Evolutionary conservation across 2,113 vertebrate species (phyloP), one percentile per base, ranked within the genome.

Genomic region (Bujurquina vittata): DNA sequence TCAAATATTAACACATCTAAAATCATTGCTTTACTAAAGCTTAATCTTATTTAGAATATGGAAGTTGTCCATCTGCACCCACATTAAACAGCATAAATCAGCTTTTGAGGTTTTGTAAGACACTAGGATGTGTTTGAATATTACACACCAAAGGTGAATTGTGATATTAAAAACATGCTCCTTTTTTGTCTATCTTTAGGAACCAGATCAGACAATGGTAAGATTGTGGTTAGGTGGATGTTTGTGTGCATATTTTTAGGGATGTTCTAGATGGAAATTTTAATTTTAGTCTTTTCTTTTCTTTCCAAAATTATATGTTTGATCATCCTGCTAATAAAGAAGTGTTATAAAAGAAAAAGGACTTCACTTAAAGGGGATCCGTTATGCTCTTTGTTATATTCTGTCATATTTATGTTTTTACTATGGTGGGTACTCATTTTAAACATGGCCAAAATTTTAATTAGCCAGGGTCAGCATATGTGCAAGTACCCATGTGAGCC

Each of bases 131-230:
- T 77, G 2, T 54, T 9, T 56, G 18, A 72, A 31, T 77, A 1
- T 83, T n/a, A 23, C 23, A 59, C 11, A 29, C 7, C 33, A 17
- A 43, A 74, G 37, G 26, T 80, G 20, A 58, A 75, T 49, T 72
- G 18, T 90, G 52, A 72, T 54, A 35, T 75, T 91, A 95, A 94
- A 76, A 69, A 61, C 95, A 56, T 87, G 84, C 80, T 82, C 84
- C 86, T 84, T 91, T 77, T 95, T 94, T 96, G 90, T 96, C 92
- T 95, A 94, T 95, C 92, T 96, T 94, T 97, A 97, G 97, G 96
- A 94, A 95, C 96, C 95, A 94, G 96, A 86, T 96, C 96, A 95
- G 96, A 97, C 94, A 96, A 97, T 96, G 97, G 97, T 97, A 97
- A 98, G 97, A 95, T 79, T 81, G 26, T 81, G 63, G 85, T 85